Evolutionary conservation across 2,888 invertebrate species (phyloP).

Genomic region (Pseudococcus longispinus): DNA sequence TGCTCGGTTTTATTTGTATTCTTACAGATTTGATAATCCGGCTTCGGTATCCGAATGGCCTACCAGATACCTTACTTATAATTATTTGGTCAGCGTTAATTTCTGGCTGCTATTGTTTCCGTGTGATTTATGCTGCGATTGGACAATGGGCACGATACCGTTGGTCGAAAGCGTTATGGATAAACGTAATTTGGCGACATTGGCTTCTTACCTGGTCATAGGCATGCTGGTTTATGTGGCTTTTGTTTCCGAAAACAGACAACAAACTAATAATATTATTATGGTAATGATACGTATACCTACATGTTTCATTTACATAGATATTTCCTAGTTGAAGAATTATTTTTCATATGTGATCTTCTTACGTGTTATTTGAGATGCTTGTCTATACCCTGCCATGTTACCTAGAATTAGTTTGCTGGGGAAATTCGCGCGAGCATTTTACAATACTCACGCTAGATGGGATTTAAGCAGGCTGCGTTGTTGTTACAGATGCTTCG

Average conservation of each 20-base stretch:
- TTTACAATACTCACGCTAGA: background rate
- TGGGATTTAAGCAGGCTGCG: background rate
- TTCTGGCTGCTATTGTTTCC: slow-evolving; percentile 89
- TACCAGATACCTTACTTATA: slow-evolving; percentile 86
- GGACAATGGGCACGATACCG: slow-evolving; percentile 97
- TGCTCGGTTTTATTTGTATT: slow-evolving; percentile 2
- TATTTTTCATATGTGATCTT: background rate
- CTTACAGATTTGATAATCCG: slow-evolving; percentile 90
- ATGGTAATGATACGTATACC: slow-evolving; percentile 67
- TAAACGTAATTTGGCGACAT: slow-evolving; percentile 79
- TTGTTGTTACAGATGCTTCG: slow-evolving; percentile 11
- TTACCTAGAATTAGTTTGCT: background rate
- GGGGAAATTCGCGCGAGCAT: background rate
- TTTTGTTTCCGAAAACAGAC: slow-evolving; percentile 68
- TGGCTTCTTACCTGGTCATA: slow-evolving; percentile 72
- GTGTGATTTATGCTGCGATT: slow-evolving; percentile 92
- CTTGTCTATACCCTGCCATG: background rate
- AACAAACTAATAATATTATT: slow-evolving; percentile 72
- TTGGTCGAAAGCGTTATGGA: slow-evolving; percentile 81
- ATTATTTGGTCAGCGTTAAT: slow-evolving; percentile 90
- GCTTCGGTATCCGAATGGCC: slow-evolving; percentile 88
- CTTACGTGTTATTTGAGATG: background rate
- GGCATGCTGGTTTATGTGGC: slow-evolving; percentile 69
- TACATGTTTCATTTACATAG: background rate
- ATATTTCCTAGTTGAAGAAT: too few relatives aligned